Conservation (phyloP, 2,113 vertebrate species). For the Fregata magnificens region DNA sequence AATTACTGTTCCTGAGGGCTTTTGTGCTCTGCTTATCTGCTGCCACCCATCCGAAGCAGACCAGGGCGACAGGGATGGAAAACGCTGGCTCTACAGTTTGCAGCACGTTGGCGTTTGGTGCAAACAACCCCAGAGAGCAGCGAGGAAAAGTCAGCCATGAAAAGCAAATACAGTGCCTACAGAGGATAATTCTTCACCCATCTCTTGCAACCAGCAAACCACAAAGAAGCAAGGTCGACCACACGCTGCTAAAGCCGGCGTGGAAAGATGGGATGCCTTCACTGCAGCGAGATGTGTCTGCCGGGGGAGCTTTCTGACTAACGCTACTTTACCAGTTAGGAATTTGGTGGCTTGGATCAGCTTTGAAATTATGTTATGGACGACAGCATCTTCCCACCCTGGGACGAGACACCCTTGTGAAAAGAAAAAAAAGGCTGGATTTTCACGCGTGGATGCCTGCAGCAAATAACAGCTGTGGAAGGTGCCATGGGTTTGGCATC, state of each 20-base stretch:
- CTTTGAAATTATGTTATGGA: neutral
- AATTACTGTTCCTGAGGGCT: neutral
- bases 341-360: constrained; percentile 11
- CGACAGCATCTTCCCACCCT: neutral
- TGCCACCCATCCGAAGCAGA: neutral
- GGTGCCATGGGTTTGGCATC: neutral
- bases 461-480: neutral
- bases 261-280: neutral
- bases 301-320: neutral
- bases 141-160: neutral
- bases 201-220: neutral
- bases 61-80: neutral
- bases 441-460: neutral
- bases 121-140: neutral
- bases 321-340: neutral
- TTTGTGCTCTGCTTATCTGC: neutral
- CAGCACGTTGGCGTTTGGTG: neutral
- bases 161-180: neutral
- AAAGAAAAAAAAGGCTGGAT: accelerated
- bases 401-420: neutral
- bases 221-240: neutral
- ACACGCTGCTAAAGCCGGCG: accelerated
- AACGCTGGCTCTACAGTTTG: neutral
- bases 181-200: neutral
- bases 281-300: neutral